Base-by-base conservation (phyloP, 2,113 vertebrate species). In the Romanogobio albipinnatus region DNA sequence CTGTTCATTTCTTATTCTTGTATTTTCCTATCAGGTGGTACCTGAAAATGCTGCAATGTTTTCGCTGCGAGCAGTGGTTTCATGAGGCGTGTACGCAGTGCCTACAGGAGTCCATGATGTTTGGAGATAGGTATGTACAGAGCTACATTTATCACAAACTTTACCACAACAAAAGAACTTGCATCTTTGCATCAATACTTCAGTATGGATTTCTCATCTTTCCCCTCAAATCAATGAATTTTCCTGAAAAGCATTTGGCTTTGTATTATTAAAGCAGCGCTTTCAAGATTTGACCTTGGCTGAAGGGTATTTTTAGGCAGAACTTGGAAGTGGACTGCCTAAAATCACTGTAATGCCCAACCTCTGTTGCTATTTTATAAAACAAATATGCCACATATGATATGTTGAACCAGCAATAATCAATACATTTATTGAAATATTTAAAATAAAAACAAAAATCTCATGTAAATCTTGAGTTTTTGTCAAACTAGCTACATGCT, bases 11-110 rank as follows among this genome's bases (percentile, higher is more conserved):
- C 47, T 53, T 66, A 62, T 43, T 6, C 51, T 24, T 8, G 19
- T 59, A 62, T 83, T 61, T 81, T 64, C 81, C 61, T 62, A 61
- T 61, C 87, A 99, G 98, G 88, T 99, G 98, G 97, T 99, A 98
- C 91, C 95, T 99, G 90, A 96, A 98, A 95, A 99, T 99, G 98
- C 93, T 99, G 89, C 98, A 99, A 90, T 99, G 98, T 80, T 95
- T 93, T 89, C 92, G 92, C 58, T 99, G 98, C 90, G 93, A 95
- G 74, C 98, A 99, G 92, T 99, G 98, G 98, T 99, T 99, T 90
- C 98, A 99, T 0, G 98, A 99, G 84, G 97, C 98, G n/a, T 99
- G 98, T 49, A 97, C 96, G 0, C 98, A 99, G 93, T 97, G 97
- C 92, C 95, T 99, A 83, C 97, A 94, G 0, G 96, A 97, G 77